Evolutionary conservation across 2,113 vertebrate species (phyloP).

Genomic region (Elephantulus edwardii): DNA sequence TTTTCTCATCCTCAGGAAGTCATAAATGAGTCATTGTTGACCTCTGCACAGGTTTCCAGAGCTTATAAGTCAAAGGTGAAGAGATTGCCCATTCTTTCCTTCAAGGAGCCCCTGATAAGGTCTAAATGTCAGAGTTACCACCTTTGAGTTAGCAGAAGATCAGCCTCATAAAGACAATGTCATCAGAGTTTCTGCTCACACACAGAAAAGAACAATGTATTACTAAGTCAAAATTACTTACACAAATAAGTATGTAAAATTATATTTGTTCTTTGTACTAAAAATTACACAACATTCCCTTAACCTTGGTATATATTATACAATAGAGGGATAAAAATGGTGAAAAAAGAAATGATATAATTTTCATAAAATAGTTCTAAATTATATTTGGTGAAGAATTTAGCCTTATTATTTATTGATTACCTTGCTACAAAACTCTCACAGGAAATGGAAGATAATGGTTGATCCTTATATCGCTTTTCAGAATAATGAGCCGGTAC

Average conservation of each 20-base stretch:
- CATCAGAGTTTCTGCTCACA: no score
- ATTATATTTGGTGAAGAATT: not conserved
- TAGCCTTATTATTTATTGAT: not conserved
- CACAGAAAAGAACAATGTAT: not conserved
- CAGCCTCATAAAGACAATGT: no score
- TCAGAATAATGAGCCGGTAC: not conserved
- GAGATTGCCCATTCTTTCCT: no score
- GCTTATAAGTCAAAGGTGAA: no score
- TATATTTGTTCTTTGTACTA: not conserved
- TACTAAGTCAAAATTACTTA: not conserved
- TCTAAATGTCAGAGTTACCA: no score
- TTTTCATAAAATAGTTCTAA: not conserved
- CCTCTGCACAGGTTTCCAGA: no score
- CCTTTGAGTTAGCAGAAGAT: no score
- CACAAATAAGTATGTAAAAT: not conserved
- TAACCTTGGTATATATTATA: not conserved
- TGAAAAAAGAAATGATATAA: not conserved
- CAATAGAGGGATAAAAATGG: not conserved
- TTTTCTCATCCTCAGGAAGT: no score
- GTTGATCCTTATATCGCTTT: not conserved
- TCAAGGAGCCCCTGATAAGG: no score
- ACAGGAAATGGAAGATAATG: not conserved
- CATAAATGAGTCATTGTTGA: no score
- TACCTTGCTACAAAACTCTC: not conserved
- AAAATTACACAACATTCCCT: not conserved